phyloP scores from a whole-genome alignment of 1,140 invertebrate genomes.

The Venturia canescens region DNA sequence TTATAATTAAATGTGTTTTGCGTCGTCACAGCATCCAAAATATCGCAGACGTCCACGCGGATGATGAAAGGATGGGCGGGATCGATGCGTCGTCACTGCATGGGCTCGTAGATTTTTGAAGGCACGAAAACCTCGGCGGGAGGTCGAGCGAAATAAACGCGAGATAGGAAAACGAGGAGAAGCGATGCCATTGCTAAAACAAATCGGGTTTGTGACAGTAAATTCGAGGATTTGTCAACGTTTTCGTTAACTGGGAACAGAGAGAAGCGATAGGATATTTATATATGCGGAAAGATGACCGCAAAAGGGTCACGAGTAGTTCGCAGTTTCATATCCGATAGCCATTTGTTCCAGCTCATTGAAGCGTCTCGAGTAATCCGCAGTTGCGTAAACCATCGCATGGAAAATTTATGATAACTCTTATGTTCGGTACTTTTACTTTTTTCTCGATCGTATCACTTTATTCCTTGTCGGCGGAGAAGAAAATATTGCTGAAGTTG shows the following conservation, averaged over 20 bases:
- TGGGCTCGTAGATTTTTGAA: too few species aligned
- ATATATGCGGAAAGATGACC: background rate
- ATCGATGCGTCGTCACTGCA: too few species aligned
- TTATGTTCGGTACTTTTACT: background rate
- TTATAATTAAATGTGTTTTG: too few species aligned
- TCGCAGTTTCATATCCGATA: background rate
- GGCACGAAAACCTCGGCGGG: background rate
- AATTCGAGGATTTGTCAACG: slow-evolving; percentile 14
- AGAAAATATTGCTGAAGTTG: too few species aligned
- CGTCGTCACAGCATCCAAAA: too few species aligned
- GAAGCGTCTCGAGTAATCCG: background rate
- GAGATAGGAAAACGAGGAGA: too few species aligned
- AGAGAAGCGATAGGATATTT: background rate
- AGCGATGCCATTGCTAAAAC: background rate
- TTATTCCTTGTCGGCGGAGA: background rate
- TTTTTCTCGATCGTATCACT: background rate
- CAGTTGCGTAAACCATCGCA: slow-evolving; percentile 7
- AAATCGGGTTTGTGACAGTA: slow-evolving; percentile 19
- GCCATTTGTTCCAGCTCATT: slow-evolving; percentile 29
- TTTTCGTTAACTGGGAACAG: background rate
- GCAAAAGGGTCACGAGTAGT: background rate
- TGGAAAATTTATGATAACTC: slow-evolving; percentile 6
- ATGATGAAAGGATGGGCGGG: too few species aligned
- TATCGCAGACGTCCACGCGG: too few species aligned
- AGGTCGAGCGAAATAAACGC: background rate